Evolutionary conservation across 2,888 invertebrate species (phyloP).

Genomic region (Syrphus vitripennis): DNA sequence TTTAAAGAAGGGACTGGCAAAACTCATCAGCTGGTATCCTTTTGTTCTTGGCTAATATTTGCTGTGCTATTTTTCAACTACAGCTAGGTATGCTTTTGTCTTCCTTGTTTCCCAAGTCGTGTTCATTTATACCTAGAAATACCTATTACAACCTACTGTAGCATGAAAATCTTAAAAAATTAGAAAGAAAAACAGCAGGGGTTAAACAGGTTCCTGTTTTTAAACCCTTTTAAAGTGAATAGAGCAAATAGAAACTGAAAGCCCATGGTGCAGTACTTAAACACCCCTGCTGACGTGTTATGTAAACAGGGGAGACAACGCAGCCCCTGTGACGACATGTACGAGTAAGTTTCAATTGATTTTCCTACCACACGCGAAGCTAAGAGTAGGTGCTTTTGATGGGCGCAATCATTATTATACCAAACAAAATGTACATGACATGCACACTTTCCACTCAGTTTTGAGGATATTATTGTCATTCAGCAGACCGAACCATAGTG

Average conservation of each 20-base stretch:
- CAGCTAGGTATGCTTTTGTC: neutral
- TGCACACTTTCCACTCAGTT: slow-evolving; percentile 28
- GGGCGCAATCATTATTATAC: neutral
- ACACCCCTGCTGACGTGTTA: neutral
- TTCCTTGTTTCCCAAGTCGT: neutral
- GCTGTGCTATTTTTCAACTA: slow-evolving; percentile 10
- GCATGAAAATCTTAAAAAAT: neutral
- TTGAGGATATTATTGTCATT: slow-evolving; percentile 8
- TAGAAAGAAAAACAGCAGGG: neutral
- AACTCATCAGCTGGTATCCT: slow-evolving; percentile 48
- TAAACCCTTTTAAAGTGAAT: slow-evolving; percentile 10
- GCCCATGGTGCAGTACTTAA: neutral
- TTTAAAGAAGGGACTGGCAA: neutral
- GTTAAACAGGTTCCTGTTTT: slow-evolving; percentile 9
- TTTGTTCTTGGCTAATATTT: slow-evolving; percentile 24
- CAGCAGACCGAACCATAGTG: neutral
- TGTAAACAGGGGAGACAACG: slow-evolving; percentile 10
- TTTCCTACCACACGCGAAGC: slow-evolving; percentile 37
- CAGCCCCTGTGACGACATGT: neutral
- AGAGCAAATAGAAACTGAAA: slow-evolving; percentile 15
- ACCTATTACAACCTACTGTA: neutral
- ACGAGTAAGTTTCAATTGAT: slow-evolving; percentile 22
- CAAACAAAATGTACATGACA: neutral
- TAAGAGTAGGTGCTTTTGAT: slow-evolving; percentile 18
- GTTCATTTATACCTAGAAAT: neutral